Percentiles rank a stretch among this genome's conserved stretches.
phyloP scores from a whole-genome alignment of 2,113 vertebrate genomes.

The Chaetodon trifascialis region DNA sequence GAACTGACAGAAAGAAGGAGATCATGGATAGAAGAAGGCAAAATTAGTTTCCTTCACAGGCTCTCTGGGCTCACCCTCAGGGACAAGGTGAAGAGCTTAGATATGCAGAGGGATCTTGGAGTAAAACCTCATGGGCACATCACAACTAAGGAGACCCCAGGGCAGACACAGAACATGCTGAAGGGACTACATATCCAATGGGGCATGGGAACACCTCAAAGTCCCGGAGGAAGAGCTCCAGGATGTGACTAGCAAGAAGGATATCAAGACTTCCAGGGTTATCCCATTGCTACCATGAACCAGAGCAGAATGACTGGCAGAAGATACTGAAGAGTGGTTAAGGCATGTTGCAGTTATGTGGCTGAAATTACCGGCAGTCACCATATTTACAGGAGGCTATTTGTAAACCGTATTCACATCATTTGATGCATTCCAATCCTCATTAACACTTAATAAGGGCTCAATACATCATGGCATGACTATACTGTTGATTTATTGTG shows the following conservation, averaged over 20 bases:
- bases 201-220: conserved; percentile 1
- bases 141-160: conserved; percentile 2
- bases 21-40: background rate
- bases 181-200: conserved; percentile 35
- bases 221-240: background rate
- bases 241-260: conserved; percentile 16
- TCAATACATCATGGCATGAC: background rate
- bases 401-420: background rate
- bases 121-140: conserved; percentile 27
- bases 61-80: conserved; percentile 8
- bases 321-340: background rate
- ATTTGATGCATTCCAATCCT: background rate
- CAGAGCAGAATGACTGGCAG: background rate
- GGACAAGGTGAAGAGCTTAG: conserved; percentile 23
- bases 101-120: conserved; percentile 26
- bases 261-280: conserved; percentile 11
- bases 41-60: conserved; percentile 8
- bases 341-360: background rate
- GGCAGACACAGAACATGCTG: conserved; percentile 9
- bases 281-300: background rate
- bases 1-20: conserved; percentile 16
- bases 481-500: background rate
- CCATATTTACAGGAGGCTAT: background rate
- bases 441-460: background rate
- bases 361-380: background rate